These are phyloP conservation scores for Oryzias curvinotus DNA, from an alignment of 2,113 vertebrate genomes.

Conservation along the genomic window DNA sequence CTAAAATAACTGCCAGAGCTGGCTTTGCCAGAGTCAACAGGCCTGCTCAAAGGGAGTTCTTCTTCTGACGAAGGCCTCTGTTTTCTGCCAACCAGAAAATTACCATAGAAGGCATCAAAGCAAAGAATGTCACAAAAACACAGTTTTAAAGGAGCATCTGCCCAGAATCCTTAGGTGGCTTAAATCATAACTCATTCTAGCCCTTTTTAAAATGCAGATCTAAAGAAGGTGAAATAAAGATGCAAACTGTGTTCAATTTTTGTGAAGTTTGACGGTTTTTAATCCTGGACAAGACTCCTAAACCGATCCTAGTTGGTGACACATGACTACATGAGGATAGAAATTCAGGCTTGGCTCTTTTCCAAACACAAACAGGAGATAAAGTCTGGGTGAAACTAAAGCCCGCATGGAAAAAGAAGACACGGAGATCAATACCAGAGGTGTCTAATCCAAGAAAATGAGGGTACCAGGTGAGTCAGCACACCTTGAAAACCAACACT, in stretches of 20 bases:
- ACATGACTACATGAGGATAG: conserved; percentile 32
- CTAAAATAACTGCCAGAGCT: conserved; percentile 59
- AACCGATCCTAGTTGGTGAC: conserved; percentile 17
- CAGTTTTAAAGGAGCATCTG: too few species aligned
- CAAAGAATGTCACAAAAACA: not conserved
- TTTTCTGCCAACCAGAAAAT: conserved; percentile 18
- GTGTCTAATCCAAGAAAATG: conserved; percentile 25
- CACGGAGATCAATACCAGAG: conserved; percentile 22
- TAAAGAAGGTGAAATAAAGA: too few species aligned
- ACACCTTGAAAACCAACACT: not conserved
- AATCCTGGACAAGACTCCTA: too few species aligned
- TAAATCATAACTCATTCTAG: too few species aligned
- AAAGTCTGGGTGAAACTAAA: conserved; percentile 54
- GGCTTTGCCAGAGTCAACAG: conserved; percentile 37
- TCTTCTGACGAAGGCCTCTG: conserved; percentile 31
- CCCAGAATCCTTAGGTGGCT: too few species aligned
- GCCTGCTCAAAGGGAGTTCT: conserved; percentile 53
- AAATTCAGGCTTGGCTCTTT: conserved; percentile 38
- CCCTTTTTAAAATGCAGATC: too few species aligned
- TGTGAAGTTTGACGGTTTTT: too few species aligned
- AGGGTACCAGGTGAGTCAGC: conserved; percentile 15
- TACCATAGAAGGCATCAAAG: conserved; percentile 7
- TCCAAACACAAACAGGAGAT: conserved; percentile 41
- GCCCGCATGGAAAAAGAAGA: conserved; percentile 53
- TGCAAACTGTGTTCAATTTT: too few species aligned